These are phyloP conservation scores for Clarias gariepinus DNA, from an alignment of 2,113 vertebrate species.

Conservation along the genomic window DNA sequence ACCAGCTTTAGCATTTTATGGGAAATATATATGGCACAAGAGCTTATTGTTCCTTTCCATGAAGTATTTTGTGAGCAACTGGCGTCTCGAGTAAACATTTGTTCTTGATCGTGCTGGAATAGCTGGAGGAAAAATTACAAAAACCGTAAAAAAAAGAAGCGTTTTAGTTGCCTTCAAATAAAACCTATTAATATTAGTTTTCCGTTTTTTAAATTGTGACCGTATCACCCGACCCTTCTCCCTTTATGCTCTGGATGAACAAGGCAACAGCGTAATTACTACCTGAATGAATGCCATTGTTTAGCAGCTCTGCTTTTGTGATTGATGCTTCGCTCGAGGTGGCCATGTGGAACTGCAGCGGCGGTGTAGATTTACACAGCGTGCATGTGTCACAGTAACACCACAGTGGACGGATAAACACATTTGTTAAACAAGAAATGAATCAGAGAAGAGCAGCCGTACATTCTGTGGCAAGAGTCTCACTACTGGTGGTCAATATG, in stretches of 20 bases:
- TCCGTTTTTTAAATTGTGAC: not conserved
- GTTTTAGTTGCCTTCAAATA: not conserved
- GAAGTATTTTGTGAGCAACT: not conserved
- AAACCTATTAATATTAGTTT: not conserved
- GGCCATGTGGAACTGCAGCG: not conserved
- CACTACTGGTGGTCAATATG: not conserved
- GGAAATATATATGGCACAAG: not conserved
- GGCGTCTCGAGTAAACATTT: not conserved
- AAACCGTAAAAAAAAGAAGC: too few species aligned
- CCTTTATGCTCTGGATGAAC: not conserved
- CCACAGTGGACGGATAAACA: not conserved
- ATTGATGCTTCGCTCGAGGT: constrained; percentile 14
- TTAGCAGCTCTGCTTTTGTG: constrained; percentile 6
- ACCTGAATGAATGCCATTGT: not conserved
- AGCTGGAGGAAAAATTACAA: not conserved
- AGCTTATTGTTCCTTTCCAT: not conserved
- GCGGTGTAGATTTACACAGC: constrained; percentile 12
- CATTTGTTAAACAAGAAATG: constrained; percentile 1
- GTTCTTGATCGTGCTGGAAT: not conserved
- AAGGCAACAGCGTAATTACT: not conserved
- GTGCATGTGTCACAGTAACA: not conserved
- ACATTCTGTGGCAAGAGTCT: not conserved
- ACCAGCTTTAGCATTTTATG: too few species aligned
- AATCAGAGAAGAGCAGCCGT: not conserved
- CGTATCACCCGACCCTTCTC: not conserved